These are phyloP conservation scores for Cydia amplana DNA, from an alignment of 1,140 invertebrate genomes.

Conservation along the genomic window DNA sequence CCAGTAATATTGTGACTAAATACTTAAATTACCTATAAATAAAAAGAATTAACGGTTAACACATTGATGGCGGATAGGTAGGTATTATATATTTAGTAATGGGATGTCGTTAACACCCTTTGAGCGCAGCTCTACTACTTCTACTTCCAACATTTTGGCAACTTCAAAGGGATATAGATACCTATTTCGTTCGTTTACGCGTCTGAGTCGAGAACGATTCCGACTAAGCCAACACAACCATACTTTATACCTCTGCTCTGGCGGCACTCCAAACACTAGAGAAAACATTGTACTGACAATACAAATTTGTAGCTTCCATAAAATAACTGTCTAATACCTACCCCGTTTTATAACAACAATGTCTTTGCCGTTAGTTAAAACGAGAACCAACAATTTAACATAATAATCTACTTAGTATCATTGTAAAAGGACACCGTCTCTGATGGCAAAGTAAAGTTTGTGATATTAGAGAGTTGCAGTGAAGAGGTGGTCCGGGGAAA, in stretches of 20 bases:
- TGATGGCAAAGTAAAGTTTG: neutral
- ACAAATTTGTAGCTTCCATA: slow-evolving; percentile 9
- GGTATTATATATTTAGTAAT: too few relatives aligned
- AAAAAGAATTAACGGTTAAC: too few relatives aligned
- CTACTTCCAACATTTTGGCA: neutral
- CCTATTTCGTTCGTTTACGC: neutral
- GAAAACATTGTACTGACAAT: slow-evolving; percentile 27
- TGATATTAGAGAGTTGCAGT: neutral
- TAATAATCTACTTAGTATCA: neutral
- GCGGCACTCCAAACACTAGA: neutral
- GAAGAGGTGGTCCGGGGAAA: neutral
- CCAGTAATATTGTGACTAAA: too few relatives aligned
- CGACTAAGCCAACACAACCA: neutral
- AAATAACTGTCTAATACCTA: neutral
- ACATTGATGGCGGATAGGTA: too few relatives aligned
- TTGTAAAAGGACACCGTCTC: neutral
- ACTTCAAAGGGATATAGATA: neutral
- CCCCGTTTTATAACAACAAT: neutral
- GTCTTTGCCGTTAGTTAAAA: neutral
- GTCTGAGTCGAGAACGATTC: neutral
- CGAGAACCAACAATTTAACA: neutral
- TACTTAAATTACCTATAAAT: too few relatives aligned
- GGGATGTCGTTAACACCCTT: too few relatives aligned
- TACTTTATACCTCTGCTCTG: slow-evolving; percentile 3
- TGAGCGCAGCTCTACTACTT: neutral